Percentiles rank a stretch among this genome's conserved stretches.
These are phyloP conservation scores for Thysanoteuthis rhombus DNA, from an alignment of 2,888 invertebrate genomes.

Conservation along the genomic window DNA sequence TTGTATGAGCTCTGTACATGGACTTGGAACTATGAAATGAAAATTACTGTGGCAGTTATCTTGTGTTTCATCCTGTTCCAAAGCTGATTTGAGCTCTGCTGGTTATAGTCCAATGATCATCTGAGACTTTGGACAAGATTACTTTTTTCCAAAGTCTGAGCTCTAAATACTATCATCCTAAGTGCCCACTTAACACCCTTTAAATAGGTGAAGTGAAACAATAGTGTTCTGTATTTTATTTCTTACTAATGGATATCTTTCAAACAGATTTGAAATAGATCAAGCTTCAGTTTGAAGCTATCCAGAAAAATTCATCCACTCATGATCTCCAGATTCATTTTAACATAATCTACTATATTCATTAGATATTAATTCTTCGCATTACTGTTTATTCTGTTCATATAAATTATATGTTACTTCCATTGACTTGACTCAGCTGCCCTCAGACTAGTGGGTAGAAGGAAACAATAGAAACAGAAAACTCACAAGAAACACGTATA, in stretches of 20 bases:
- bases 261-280: background rate
- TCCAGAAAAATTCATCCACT: background rate
- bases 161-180: background rate
- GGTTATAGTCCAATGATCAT: too few relatives aligned
- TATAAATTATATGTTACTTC: too few relatives aligned
- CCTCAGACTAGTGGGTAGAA: rapidly evolving
- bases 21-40: too few relatives aligned
- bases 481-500: background rate
- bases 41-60: too few relatives aligned
- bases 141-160: too few relatives aligned
- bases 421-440: background rate
- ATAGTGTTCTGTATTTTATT: background rate
- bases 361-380: too few relatives aligned
- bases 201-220: background rate
- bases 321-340: background rate
- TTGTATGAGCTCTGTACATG: too few relatives aligned
- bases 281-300: background rate
- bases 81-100: too few relatives aligned
- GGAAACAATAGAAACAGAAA: background rate
- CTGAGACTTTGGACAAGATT: too few relatives aligned
- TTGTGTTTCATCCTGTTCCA: too few relatives aligned
- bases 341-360: too few relatives aligned
- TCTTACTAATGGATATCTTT: background rate
- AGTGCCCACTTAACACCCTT: background rate
- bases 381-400: too few relatives aligned